phyloP scores from a whole-genome alignment of 2,113 vertebrate genomes.

The human region DNA sequence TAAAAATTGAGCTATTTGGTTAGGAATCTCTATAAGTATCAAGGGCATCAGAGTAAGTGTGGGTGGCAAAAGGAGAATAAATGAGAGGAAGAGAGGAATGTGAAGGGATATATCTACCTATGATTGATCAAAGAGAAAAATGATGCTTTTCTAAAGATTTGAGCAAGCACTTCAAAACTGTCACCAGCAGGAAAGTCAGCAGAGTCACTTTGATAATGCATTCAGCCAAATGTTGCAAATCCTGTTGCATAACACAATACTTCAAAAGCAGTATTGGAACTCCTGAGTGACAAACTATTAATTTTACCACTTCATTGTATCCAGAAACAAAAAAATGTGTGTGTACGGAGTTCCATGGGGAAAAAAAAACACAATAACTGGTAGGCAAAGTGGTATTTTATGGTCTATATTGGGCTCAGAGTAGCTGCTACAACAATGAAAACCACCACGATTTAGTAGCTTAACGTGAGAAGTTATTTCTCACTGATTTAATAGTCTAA shows the following conservation, averaged over 20 bases:
- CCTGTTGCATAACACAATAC: neutral
- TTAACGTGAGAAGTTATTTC: neutral
- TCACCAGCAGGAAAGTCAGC: neutral
- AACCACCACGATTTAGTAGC: neutral
- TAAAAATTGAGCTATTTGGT: neutral
- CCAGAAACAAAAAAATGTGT: neutral
- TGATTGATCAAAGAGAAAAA: neutral
- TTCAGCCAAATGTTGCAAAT: neutral
- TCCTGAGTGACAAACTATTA: neutral
- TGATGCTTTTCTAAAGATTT: neutral
- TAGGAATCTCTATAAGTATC: neutral
- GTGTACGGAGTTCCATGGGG: neutral
- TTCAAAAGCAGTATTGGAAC: neutral
- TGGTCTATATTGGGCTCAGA: neutral
- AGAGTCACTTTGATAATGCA: neutral
- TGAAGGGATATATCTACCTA: neutral
- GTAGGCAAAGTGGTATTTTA: neutral
- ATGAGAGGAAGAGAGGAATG: neutral
- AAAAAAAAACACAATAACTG: neutral
- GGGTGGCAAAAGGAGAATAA: neutral
- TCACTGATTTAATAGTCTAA: neutral
- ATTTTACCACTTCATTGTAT: neutral
- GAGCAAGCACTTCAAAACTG: neutral
- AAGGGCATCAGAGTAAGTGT: neutral
- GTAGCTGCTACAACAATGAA: neutral